Evolutionary conservation across 2,888 invertebrate genomes (phyloP).

Genomic region (Drosophila antonietae): DNA sequence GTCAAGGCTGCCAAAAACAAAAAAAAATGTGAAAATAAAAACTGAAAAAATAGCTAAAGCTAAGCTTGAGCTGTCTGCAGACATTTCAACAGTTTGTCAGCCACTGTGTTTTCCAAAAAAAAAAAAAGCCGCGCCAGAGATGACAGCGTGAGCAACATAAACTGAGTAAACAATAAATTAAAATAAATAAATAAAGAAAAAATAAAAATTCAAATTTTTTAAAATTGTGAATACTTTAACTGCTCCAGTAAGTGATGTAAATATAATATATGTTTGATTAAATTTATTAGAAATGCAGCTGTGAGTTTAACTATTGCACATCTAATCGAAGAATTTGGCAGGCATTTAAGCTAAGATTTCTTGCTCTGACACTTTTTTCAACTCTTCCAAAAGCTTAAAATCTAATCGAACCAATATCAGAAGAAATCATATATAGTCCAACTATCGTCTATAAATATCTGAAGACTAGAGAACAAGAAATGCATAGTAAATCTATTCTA

Average conservation of each 20-base stretch:
- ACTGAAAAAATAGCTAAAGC: background rate
- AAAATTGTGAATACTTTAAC: background rate
- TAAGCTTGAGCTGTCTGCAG: conserved; percentile 26
- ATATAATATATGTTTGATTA: background rate
- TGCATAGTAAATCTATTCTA: background rate
- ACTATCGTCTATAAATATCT: too few species aligned
- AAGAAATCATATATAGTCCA: too few species aligned
- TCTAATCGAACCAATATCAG: too few species aligned
- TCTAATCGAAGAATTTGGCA: background rate
- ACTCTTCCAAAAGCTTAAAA: background rate
- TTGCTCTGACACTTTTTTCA: background rate
- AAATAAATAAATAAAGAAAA: too few species aligned
- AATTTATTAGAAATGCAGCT: background rate
- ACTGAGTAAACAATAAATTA: too few species aligned
- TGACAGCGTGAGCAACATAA: conserved; percentile 35
- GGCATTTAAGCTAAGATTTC: background rate
- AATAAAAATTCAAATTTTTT: too few species aligned
- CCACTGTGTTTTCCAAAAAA: conserved; percentile 21
- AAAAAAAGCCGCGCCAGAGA: conserved; percentile 26
- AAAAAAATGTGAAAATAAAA: background rate
- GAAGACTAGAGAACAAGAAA: background rate
- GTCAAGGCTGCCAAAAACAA: conserved; percentile 53
- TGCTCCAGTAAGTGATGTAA: background rate
- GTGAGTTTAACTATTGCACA: background rate
- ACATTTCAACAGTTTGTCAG: conserved; percentile 50